These are phyloP conservation scores for Apis cerana DNA, from an alignment of 1,140 invertebrate genomes.

Conservation along the genomic window DNA sequence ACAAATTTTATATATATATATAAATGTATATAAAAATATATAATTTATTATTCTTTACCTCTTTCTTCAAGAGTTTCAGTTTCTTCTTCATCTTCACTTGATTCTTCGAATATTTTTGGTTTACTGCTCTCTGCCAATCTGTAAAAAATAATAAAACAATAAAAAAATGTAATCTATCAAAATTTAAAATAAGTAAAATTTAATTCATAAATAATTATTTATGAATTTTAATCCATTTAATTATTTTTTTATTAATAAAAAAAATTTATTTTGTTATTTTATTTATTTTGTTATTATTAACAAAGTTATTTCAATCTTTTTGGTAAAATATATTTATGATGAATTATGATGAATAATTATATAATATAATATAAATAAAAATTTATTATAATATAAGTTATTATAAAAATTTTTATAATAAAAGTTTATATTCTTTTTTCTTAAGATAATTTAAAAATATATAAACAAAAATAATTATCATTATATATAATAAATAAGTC, in stretches of 20 bases:
- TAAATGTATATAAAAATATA: not conserved
- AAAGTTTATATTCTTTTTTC: not conserved
- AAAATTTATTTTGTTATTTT: too few species aligned
- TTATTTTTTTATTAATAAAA: not conserved
- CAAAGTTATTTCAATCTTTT: too few species aligned
- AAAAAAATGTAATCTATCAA: not conserved
- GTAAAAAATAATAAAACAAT: constrained; percentile 27
- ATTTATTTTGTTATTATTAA: too few species aligned
- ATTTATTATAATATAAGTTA: too few species aligned
- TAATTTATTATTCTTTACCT: constrained; percentile 73
- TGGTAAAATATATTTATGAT: too few species aligned
- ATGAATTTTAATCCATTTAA: not conserved
- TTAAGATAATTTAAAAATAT: not conserved
- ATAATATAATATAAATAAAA: too few species aligned
- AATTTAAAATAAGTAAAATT: not conserved
- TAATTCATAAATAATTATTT: not conserved
- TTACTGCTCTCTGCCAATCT: constrained; percentile 83
- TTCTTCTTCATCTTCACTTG: constrained; percentile 84
- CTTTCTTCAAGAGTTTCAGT: constrained; percentile 84
- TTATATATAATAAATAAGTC: not conserved
- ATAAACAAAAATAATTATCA: not conserved
- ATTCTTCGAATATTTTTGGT: constrained; percentile 83
- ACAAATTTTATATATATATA: not conserved
- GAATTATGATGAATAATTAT: too few species aligned
- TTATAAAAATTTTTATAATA: too few species aligned